These are phyloP conservation scores for Clanis bilineata DNA, from an alignment of 2,888 invertebrate species.

Conservation along the genomic window DNA sequence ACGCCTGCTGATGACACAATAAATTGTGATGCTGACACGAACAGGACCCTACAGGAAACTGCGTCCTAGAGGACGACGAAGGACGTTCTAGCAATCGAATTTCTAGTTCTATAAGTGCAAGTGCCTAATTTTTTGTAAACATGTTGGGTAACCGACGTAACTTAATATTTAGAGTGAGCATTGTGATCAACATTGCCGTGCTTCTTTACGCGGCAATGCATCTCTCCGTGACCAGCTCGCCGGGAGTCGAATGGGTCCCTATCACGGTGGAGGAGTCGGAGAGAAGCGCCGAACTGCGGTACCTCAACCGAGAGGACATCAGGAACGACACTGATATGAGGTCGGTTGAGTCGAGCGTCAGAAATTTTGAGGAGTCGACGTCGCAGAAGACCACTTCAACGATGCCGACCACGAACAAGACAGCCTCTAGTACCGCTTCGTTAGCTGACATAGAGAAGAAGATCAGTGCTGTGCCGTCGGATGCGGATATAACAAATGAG, in stretches of 20 bases:
- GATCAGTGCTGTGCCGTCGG: constrained; percentile 55
- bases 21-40: constrained; percentile 80
- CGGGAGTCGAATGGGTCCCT: constrained; percentile 65
- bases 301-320: constrained; percentile 47
- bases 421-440: constrained; percentile 70
- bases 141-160: constrained; percentile 83
- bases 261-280: constrained; percentile 64
- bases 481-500: constrained; percentile 58
- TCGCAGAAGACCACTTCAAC: constrained; percentile 69
- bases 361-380: constrained; percentile 58
- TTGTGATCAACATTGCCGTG: constrained; percentile 87
- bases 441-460: constrained; percentile 62
- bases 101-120: constrained; percentile 62
- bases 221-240: constrained; percentile 58
- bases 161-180: constrained; percentile 88
- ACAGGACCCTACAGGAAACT: constrained; percentile 76
- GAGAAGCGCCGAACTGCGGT: constrained; percentile 53
- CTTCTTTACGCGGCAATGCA: constrained; percentile 88
- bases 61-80: constrained; percentile 81
- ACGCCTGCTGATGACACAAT: constrained; percentile 71
- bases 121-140: constrained; percentile 65
- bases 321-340: constrained; percentile 59
- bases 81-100: constrained; percentile 65
- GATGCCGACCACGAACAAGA: constrained; percentile 64
- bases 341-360: constrained; percentile 43